These are phyloP conservation scores for Platorchestia sp. DNA, from an alignment of 1,140 invertebrate genomes.

Conservation along the genomic window DNA sequence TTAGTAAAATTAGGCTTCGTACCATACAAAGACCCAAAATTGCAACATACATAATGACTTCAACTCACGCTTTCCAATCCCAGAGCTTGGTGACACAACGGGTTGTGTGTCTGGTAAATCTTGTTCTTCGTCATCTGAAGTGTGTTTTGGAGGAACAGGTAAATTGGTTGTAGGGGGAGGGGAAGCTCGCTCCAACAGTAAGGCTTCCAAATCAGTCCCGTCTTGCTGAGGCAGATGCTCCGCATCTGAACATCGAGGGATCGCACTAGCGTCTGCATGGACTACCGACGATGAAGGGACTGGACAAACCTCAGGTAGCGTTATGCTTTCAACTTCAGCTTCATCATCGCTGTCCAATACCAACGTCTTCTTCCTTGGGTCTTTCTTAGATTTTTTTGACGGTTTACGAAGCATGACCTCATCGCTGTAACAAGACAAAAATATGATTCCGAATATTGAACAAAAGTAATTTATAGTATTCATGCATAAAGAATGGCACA, in stretches of 20 bases:
- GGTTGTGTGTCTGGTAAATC: conserved; percentile 25
- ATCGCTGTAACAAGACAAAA: not conserved
- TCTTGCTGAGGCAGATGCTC: not conserved
- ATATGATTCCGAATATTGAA: not conserved
- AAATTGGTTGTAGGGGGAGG: not conserved
- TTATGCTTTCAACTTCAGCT: not conserved
- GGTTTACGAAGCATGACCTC: not conserved
- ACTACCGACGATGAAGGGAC: not conserved
- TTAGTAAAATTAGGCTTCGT: not conserved
- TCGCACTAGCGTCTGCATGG: not conserved
- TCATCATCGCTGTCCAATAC: conserved; percentile 61
- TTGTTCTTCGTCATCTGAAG: not conserved
- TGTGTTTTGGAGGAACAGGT: not conserved
- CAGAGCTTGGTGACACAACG: not conserved
- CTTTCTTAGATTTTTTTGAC: not conserved
- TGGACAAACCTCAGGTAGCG: not conserved
- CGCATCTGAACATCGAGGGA: not conserved
- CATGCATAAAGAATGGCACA: not conserved
- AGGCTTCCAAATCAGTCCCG: not conserved
- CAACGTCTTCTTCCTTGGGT: not conserved
- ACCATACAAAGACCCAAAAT: not conserved
- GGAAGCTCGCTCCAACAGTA: not conserved
- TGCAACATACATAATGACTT: not conserved
- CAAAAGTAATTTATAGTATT: not conserved
- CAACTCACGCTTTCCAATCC: not conserved